A percentile compares a stretch with the other conserved stretches of the same genome.
Conservation (phyloP, 2,113 vertebrate genomes). For the Nansenia antarctica region DNA sequence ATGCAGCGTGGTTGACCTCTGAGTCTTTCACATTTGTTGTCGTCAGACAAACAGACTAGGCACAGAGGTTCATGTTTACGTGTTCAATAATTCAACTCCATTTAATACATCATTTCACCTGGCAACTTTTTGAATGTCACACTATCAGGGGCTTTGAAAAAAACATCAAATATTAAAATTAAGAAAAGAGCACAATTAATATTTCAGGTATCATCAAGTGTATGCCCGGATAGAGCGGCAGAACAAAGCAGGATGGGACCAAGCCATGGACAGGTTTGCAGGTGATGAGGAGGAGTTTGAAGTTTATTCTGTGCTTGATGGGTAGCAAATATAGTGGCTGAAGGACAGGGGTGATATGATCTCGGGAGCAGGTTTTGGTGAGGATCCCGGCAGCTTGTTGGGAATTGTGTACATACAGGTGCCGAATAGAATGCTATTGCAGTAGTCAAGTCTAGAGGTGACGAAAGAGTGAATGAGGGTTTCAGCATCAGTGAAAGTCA, state of each 20-base stretch:
- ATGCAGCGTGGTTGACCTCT: background rate
- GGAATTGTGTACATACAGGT: too few relatives aligned
- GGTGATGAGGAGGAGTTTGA: too few relatives aligned
- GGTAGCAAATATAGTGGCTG: too few relatives aligned
- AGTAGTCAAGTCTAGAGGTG: too few relatives aligned
- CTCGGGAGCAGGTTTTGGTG: too few relatives aligned
- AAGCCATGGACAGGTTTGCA: too few relatives aligned
- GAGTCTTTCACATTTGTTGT: background rate
- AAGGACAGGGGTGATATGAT: too few relatives aligned
- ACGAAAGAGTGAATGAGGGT: too few relatives aligned
- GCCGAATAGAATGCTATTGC: too few relatives aligned
- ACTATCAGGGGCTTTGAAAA: conserved; percentile 6
- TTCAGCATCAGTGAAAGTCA: too few relatives aligned
- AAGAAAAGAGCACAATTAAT: conserved; percentile 37
- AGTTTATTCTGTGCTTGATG: too few relatives aligned
- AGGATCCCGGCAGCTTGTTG: too few relatives aligned
- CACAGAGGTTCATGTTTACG: conserved; percentile 11
- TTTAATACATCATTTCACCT: conserved; percentile 24
- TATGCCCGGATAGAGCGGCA: background rate
- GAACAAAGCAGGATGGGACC: background rate
- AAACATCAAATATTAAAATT: conserved; percentile 39
- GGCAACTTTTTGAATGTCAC: conserved; percentile 23
- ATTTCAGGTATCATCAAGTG: conserved; percentile 25
- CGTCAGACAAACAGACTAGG: background rate
- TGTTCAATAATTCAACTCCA: conserved; percentile 30